Conservation (phyloP, 1,140 invertebrate species). For the Pygmarrhopalites habei region DNA sequence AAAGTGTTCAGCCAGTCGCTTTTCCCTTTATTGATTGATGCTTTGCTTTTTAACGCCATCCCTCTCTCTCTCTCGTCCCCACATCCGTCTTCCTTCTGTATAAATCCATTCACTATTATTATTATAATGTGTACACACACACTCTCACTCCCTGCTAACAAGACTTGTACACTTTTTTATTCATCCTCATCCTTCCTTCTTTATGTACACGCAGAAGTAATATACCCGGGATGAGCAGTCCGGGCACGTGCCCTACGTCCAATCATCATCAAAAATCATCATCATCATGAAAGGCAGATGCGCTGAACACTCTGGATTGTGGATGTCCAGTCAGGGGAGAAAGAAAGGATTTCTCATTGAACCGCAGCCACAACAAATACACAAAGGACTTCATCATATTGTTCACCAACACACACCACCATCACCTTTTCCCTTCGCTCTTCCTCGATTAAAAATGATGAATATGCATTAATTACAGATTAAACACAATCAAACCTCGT, state of each 20-base stretch:
- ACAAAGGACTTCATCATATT: not conserved
- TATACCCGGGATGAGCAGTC: not conserved
- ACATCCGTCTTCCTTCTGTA: not conserved
- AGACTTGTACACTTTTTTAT: no score
- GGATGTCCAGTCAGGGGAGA: no score
- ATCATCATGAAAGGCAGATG: not conserved
- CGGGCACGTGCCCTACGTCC: not conserved
- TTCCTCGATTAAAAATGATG: constrained; percentile 24
- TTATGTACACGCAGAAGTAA: no score
- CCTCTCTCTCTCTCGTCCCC: not conserved
- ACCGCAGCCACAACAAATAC: not conserved
- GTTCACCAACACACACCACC: not conserved
- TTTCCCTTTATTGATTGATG: constrained; percentile 21
- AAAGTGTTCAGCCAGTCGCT: constrained; percentile 18
- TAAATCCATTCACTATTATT: no score
- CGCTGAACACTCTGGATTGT: not conserved
- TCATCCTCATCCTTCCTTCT: no score
- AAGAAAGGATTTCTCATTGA: not conserved
- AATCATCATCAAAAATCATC: constrained; percentile 1
- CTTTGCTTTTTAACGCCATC: not conserved
- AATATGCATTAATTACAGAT: constrained; percentile 22
- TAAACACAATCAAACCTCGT: not conserved
- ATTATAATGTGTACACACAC: no score
- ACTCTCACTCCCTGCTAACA: no score
- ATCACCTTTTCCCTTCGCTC: no score